Evolutionary conservation across 2,888 invertebrate species (phyloP), one percentile per base, ranked within the genome.

Genomic region (Lottia scabra): DNA sequence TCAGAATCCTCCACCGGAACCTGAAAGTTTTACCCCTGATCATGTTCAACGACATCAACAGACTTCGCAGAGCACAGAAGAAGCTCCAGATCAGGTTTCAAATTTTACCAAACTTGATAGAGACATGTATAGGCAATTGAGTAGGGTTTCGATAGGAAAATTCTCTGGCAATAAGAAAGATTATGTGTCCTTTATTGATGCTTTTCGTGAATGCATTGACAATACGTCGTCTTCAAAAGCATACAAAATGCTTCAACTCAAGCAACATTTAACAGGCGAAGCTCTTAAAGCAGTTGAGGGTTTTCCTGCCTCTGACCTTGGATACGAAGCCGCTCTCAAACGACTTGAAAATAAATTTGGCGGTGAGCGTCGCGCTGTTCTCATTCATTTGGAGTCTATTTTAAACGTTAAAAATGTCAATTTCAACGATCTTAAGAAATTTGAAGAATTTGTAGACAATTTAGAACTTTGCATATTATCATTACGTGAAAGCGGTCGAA

Each of bases 71-170:
- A 30, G 30, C 30, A 30, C 30, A 30, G 30, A 30, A 30, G 30
- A 30, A 30, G 30, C 30, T 30, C 30, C 30, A 30, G 30, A 30
- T 30, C 30, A 30, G 30, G 46, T 46, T 46, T 46, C 46, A 46
- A 46, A 46, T 46, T 46, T 46, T 46, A 46, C 46, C 13, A 13
- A 45, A 46, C 13, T 46, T 16, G 46, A 46, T 46, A 46, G 46
- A 46, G 46, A 46, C n/a, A 46, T 46, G 46, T 46, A 46, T 46
- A 48, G 48, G 48, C 48, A 46, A 46, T 46, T 46, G n/a, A n/a
- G 46, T 46, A 46, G 46, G 46, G 8, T 46, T 13, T 46, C 46
- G 46, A 46, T 46, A 46, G 46, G 46, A 46, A 46, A 46, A n/a
- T 46, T 46, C 46, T 46, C 46, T n/a, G 46, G 46, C 46, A 46